Base-by-base conservation (phyloP, 2,888 invertebrate genomes). In the Choristoneura rosaceana region DNA sequence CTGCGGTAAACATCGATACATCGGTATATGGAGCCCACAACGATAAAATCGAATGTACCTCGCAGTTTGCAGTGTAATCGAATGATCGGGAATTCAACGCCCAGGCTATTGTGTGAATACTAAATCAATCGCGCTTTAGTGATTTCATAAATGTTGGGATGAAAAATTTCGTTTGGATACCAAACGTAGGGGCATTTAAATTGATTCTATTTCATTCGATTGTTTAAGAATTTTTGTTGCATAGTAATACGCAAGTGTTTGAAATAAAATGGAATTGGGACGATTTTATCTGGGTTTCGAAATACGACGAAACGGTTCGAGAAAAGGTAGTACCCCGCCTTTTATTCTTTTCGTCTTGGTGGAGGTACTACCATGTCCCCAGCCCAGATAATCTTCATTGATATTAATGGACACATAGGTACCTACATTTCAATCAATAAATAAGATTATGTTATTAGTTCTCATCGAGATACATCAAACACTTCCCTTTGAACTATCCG, bases 81-180 rank as follows among this genome's bases (percentile, higher is more conserved):
- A 79, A 75, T 79, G 76, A 75, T 75, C 76, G 74, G 73, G 74
- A 78, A 79, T 80, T 79, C 78, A 75, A 74, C 74, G 76, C 78
- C 75, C 74, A 77, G 69, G 73, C 75, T 76, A 67, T 75, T 74
- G 76, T 78, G 76, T 76, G 70, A 74, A 75, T 75, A 62, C 70
- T 70, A 70, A 74, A 70, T 70, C 63, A 67, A 61, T 66, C 60
- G 59, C n/a, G 52, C 52, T 69, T 41, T 64, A 69, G 68, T 62
- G 66, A 66, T 71, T 71, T 62, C 65, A 59, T 45, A 58, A 58
- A 71, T 62, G 43, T 55, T 25, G 10, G 17, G 34, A n/a, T 62
- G 62, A 62, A 43, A 43, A 14, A 62, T 45, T 62, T 25, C 45
- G 45, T 45, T 62, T 25, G 12, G 17, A 55, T 25, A 55, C 55